Percentiles rank a stretch among this genome's conserved stretches.
Evolutionary conservation across 2,888 invertebrate genomes (phyloP).

Genomic region (Stenotaenia linearis): DNA sequence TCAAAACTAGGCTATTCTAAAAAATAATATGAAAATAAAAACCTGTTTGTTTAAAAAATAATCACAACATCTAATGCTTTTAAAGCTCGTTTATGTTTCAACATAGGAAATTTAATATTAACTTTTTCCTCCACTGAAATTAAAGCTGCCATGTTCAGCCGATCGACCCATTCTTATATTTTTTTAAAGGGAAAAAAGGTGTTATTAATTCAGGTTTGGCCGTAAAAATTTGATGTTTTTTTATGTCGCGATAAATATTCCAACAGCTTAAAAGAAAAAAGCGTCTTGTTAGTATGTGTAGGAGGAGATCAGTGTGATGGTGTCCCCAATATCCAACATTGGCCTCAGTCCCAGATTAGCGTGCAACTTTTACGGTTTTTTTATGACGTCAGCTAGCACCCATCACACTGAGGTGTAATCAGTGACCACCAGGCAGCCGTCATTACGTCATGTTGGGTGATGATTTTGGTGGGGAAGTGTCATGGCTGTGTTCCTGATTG

Average conservation of each 20-base stretch:
- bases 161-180: neutral
- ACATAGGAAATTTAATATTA: neutral
- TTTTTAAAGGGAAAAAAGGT: neutral
- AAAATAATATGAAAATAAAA: no score
- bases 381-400: slow-evolving; percentile 11
- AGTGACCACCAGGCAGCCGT: slow-evolving; percentile 20
- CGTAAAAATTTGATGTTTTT: neutral
- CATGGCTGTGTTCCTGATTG: neutral
- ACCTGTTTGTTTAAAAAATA: no score
- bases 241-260: neutral
- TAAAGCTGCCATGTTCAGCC: neutral
- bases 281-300: slow-evolving; percentile 14
- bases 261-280: neutral
- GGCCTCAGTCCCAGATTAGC: slow-evolving; percentile 17
- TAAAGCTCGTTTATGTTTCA: no score
- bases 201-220: neutral
- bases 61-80: no score
- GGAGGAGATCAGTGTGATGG: neutral
- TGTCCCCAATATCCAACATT: slow-evolving; percentile 1
- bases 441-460: slow-evolving; percentile 16
- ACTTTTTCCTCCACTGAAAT: neutral
- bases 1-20: no score
- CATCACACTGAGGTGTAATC: neutral
- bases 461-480: slow-evolving; percentile 8
- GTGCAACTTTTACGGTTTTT: slow-evolving; percentile 20